Evolutionary conservation across 2,797 vertebrate genomes (phyloP).

Genomic region (Phaenicophaeus curvirostris): DNA sequence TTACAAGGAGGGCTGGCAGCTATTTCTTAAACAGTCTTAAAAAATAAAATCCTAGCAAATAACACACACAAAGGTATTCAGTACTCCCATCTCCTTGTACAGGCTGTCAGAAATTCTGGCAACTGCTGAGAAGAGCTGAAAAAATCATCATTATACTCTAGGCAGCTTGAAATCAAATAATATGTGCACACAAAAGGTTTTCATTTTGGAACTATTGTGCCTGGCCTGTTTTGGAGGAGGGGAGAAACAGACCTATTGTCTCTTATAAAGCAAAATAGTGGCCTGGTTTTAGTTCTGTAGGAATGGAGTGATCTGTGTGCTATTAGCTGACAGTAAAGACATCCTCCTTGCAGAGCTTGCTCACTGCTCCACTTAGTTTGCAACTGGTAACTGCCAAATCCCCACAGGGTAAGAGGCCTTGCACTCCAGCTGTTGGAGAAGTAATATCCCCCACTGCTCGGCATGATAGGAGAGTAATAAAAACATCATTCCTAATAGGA

Average conservation of each 20-base stretch:
- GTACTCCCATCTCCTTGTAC: conserved; percentile 6
- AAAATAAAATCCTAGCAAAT: background rate
- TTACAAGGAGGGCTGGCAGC: conserved; percentile 44
- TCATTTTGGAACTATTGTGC: conserved; percentile 52
- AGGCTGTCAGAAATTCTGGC: conserved; percentile 52
- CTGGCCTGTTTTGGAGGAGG: conserved; percentile 34
- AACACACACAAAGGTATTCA: background rate
- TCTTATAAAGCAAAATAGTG: conserved; percentile 43
- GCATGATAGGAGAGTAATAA: conserved; percentile 51
- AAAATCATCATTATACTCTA: conserved; percentile 41
- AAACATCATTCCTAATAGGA: conserved; percentile 60
- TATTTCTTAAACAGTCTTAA: conserved; percentile 5
- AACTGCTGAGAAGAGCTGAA: conserved; percentile 32
- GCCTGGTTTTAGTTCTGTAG: conserved; percentile 53
- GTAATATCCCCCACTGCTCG: conserved; percentile 45
- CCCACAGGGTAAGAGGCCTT: conserved; percentile 45
- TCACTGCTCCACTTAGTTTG: conserved; percentile 44
- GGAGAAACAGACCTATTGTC: conserved; percentile 50
- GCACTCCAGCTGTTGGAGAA: conserved; percentile 56
- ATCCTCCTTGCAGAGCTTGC: conserved; percentile 27
- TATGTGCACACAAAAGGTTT: conserved; percentile 28
- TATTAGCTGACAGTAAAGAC: conserved; percentile 28
- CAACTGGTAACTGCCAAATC: conserved; percentile 43
- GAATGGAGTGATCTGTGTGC: conserved; percentile 26
- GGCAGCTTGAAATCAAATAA: conserved; percentile 36